Evolutionary conservation across 2,113 vertebrate species (phyloP), one percentile per base, ranked within the genome.

Genomic region (Gadus chalcogrammus): DNA sequence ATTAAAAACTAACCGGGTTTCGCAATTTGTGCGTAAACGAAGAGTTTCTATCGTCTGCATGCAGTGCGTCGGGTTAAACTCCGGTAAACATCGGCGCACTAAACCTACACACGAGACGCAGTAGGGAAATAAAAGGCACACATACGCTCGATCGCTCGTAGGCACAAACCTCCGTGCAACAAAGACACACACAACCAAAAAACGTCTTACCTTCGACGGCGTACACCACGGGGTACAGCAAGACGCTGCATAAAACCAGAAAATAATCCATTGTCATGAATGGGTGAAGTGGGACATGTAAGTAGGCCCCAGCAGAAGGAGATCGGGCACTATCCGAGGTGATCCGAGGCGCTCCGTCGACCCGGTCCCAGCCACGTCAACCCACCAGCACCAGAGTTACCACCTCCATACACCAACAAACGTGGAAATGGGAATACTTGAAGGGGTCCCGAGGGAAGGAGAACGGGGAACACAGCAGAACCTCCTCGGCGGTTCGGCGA

Each of bases 261-360:
- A 91, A 91, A 90, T 93, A 93, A 93, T 93, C 92, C 92, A 93
- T 93, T 89, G 91, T 93, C 90, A 91, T 83, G 87, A 90, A 83
- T 79, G 77, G 74, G 71, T 85, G 84, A 82, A 72, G 77, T 84
- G 65, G 82, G 85, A 90, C 90, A 91, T 92, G 85, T 84, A 91
- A 89, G 86, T 82, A 86, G 83, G 87, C 80, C 83, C 84, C 81
- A 78, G 83, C 17, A 22, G 61, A 15, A 15, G 56, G 71, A 77
- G 68, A 80, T 13, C 52, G 59, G 68, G 71, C 74, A 88, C 79
- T 82, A 87, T 85, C 85, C 88, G 75, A 82, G 82, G 76, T 65
- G 84, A 77, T 79, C 81, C 68, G 77, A 81, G 76, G 83, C 81
- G 77, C 83, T 78, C 64, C 60, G 65, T 61, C 78, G 78, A 76